Evolutionary conservation across 2,113 vertebrate genomes (phyloP), one percentile per base, ranked within the genome.

Genomic region (Leiothrix lutea): DNA sequence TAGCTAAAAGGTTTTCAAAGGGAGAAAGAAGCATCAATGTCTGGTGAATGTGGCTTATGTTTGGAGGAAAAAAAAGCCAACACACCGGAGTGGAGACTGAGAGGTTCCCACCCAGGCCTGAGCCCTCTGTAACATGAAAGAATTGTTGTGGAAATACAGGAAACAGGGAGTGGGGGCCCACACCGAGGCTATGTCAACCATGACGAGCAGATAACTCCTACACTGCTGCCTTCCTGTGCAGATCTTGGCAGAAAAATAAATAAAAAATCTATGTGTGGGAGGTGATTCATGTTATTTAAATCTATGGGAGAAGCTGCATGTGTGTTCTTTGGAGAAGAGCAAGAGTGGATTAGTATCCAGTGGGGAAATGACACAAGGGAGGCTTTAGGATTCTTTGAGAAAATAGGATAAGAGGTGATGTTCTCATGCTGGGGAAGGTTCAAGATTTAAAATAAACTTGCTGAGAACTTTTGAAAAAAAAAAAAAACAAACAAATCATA

Each of bases 151-250:
- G 66, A 84, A 50, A 26, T 25, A 38, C 11, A 87, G 47, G 84
- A 69, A 86, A 58, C 54, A 66, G 73, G 3, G 2, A 70, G 35
- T 12, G n/a, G 47, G 56, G 57, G 67, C 65, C 54, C 70, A 29
- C 33, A 80, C 40, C 17, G 8, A 83, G 67, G 38, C 36, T 73
- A 54, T 54, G 53, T 62, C 91, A 93, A 90, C 58, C 57, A 47
- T 57, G 74, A 90, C 79, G 54, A 70, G 66, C 38, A 90, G 90
- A 20, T 57, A 57, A 95, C 95, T 96, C 94, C 94, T 93, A 90
- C 92, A 48, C 60, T 90, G 53, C 84, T 88, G 70, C 48, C 67
- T 90, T 86, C 70, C 78, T 85, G 14, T 69, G 66, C 70, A 89
- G 57, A 92, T 81, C 74, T 94, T 93, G 87, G 87, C 78, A 91